Evolutionary conservation across 2,797 vertebrate genomes (phyloP).

Genomic region (Setipinna tenuifilis): DNA sequence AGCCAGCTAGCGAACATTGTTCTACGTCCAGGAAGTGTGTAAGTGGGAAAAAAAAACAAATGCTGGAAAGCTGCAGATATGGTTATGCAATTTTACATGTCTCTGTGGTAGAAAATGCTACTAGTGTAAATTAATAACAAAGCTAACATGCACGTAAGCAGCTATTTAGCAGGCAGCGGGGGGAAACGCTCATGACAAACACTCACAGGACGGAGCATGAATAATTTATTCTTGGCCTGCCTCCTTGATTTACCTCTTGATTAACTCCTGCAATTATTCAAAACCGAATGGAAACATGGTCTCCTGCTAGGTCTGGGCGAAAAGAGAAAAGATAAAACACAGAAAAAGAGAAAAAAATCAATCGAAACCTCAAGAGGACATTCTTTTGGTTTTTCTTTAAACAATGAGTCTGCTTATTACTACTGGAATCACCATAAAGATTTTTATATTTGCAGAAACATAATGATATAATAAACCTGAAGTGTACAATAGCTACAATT

Average conservation of each 20-base stretch:
- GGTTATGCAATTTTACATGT: background rate
- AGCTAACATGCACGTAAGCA: background rate
- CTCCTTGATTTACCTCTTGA: conserved; percentile 17
- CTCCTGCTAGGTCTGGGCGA: background rate
- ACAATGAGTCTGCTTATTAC: background rate
- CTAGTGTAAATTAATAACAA: background rate
- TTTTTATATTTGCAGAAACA: background rate
- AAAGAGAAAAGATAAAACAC: background rate
- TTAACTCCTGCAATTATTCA: background rate
- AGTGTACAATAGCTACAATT: background rate
- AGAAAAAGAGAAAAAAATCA: background rate
- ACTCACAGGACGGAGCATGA: background rate
- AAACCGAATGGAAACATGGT: background rate
- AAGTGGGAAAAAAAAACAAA: background rate
- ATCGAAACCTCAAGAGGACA: background rate
- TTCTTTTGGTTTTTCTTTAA: background rate
- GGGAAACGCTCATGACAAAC: background rate
- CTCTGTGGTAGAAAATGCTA: background rate
- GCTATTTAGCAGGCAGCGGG: background rate
- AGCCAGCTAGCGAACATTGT: no score
- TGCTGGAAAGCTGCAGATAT: background rate
- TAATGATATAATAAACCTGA: background rate
- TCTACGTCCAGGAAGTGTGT: background rate
- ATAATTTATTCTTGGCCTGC: background rate
- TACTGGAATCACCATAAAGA: background rate